Base-by-base conservation (phyloP, 2,888 invertebrate species). In the Himalopsyche tibetana region DNA sequence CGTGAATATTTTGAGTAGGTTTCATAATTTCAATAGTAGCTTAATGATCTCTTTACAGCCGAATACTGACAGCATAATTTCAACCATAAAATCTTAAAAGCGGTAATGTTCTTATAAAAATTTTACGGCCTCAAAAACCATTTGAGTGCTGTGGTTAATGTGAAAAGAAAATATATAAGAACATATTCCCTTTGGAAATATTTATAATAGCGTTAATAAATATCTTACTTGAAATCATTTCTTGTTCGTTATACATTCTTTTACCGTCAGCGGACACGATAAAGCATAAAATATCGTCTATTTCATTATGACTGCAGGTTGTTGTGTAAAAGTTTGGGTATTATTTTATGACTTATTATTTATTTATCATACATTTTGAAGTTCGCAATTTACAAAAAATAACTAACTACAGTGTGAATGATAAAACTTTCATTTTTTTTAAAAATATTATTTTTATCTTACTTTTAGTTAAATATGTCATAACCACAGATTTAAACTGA, bases 1-100 rank as follows among this genome's bases (percentile, higher is more conserved):
- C 63, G n/a, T 63, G 19, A 63, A 19, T 28, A 28, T 63, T 28
- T 19, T 8, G 19, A 19, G 63, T 19, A 19, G 15, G 63, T 28
- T 19, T 19, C n/a, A 19, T 63, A 63, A 56, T 63, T 19, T 63
- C 63, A 19, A 63, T 63, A 63, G 63, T 63, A 19, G 19, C 63
- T 28, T 63, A 63, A 63, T 63, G 63, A 63, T 6, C 19, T 19
- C n/a, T 63, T 19, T 5, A 63, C 63, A 19, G 63, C 63, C 8
- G 28, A 36, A 8, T 55, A 42, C 82, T 84, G 84, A 86, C 86
- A 86, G 38, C 81, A 80, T 86, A 84, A 86, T 86, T 84, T 82
- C 40, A 55, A 42, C 81, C 80, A 55, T 82, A 84, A 86, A 86
- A 45, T 69, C 84, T 74, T 45, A 82, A 86, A 86, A 86, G 84